These are phyloP conservation scores for Fukomys damarensis DNA, from an alignment of 2,113 vertebrate species.

Conservation along the genomic window DNA sequence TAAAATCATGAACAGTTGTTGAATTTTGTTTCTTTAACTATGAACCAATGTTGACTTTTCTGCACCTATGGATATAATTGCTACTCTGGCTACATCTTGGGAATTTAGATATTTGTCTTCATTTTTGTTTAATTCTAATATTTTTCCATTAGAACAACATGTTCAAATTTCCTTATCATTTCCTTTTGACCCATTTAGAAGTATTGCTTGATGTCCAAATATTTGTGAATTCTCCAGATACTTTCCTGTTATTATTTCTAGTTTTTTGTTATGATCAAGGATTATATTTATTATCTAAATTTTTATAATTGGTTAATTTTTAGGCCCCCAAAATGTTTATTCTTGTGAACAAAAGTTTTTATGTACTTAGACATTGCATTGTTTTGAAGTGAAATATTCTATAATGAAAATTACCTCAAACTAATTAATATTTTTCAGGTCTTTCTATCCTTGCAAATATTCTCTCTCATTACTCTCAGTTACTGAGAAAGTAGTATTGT, in stretches of 20 bases:
- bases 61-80: neutral
- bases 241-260: neutral
- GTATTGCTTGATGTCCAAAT: neutral
- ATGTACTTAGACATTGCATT: neutral
- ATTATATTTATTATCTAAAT: neutral
- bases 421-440: neutral
- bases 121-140: conserved; percentile 26
- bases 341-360: neutral
- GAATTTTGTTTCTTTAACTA: neutral
- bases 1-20: neutral
- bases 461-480: neutral
- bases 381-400: neutral
- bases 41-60: neutral
- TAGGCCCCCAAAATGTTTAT: neutral
- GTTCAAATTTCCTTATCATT: neutral
- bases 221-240: neutral
- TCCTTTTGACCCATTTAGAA: neutral
- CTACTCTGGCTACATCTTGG: neutral
- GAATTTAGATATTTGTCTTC: conserved; percentile 3
- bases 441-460: neutral
- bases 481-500: neutral
- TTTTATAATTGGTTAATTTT: neutral
- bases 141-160: conserved; percentile 18
- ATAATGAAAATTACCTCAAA: neutral
- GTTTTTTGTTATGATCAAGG: neutral